Base-by-base conservation (phyloP, 2,797 vertebrate genomes). In the Enoplosus armatus region DNA sequence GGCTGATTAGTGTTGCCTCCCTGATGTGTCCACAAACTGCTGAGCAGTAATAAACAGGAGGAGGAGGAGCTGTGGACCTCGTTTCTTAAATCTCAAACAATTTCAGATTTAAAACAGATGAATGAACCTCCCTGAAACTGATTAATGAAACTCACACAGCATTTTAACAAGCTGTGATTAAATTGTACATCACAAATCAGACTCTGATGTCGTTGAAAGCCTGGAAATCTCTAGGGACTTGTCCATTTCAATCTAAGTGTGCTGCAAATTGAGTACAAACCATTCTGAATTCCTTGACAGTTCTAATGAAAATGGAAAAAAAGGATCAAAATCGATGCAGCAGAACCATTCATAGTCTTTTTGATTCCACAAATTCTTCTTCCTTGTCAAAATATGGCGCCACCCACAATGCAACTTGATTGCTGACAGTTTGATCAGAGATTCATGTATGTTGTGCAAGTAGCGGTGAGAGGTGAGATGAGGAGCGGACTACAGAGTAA, bases 1-100 rank as follows among this genome's bases (percentile, higher is more conserved):
- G 47, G 73, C 53, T 75, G 76, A 82, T 79, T 79, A 75, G 76
- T 70, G 33, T 62, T 5, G 24, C 10, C 24, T 73, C 41, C 67
- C 72, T 53, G 60, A 84, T 77, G 59, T 72, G 65, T 75, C 78
- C 59, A 7, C 6, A 71, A 56, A 47, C 14, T 7, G 72, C n/a
- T n/a, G n/a, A n/a, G n/a, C n/a, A n/a, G n/a, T n/a, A n/a, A n/a
- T n/a, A n/a, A n/a, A n/a, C n/a, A n/a, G n/a, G n/a, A n/a, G 35
- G 47, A 70, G 45, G 39, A 68, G 47, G 60, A 54, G 61, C 54
- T 48, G 47, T 37, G 58, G 70, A 26, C 59, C 14, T 50, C 0
- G 3, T n/a, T 72, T 64, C 29, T 54, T 5, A 55, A 20, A 22
- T 48, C 37, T 67, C 27, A 47, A 22, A 37, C 47, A 48, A 62